Conservation (phyloP, 1,140 invertebrate species). For the Homarus americanus region DNA sequence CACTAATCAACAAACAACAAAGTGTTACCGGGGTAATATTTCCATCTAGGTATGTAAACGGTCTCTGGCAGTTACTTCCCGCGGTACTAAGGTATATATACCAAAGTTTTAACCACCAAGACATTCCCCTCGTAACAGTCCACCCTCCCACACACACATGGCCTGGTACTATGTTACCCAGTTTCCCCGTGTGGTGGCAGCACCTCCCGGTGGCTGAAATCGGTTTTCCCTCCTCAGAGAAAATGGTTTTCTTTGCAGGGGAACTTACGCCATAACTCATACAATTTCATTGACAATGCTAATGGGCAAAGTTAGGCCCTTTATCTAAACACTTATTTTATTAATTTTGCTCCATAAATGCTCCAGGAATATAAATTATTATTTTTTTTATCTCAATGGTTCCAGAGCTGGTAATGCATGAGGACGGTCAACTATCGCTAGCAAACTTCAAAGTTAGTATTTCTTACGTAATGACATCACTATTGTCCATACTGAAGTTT, state of each 20-base stretch:
- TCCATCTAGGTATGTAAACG: too few species aligned
- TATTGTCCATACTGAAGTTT: too few species aligned
- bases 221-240: constrained; percentile 62
- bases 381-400: background rate
- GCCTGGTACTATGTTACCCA: constrained; percentile 6
- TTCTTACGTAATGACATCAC: background rate
- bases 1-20: too few species aligned
- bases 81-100: too few species aligned
- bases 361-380: constrained; percentile 42
- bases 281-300: constrained; percentile 73
- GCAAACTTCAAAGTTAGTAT: background rate
- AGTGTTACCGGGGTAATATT: too few species aligned
- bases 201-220: constrained; percentile 45
- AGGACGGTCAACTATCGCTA: background rate
- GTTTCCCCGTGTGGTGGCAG: constrained; percentile 68
- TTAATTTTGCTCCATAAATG: constrained; percentile 68
- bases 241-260: constrained; percentile 65
- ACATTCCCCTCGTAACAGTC: too few species aligned
- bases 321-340: constrained; percentile 71
- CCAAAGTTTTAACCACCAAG: too few species aligned
- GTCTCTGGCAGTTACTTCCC: too few species aligned
- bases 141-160: constrained; percentile 25
- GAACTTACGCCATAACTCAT: constrained; percentile 70
- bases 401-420: background rate
- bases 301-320: constrained; percentile 70